Evolutionary conservation across 2,113 vertebrate genomes (phyloP).

Genomic region (Leiothrix lutea): DNA sequence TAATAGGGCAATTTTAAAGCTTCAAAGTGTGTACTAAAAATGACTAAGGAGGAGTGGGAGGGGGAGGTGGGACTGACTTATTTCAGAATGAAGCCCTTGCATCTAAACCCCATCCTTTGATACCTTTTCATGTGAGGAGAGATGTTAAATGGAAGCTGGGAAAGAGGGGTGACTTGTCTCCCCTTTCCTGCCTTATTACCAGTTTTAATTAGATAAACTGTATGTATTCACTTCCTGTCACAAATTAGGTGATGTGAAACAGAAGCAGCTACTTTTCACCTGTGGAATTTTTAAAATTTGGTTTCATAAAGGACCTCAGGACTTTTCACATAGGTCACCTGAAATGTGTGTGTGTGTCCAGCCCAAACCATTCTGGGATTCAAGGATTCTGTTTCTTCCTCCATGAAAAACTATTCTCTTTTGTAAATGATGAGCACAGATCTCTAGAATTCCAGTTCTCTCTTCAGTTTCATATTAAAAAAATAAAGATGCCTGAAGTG

Average conservation of each 20-base stretch:
- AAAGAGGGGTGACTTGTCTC: background rate
- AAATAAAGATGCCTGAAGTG: background rate
- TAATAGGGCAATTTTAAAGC: slow-evolving; percentile 25
- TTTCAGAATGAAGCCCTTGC: slow-evolving; percentile 27
- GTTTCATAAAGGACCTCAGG: background rate
- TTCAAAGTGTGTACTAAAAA: slow-evolving; percentile 34
- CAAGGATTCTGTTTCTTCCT: background rate
- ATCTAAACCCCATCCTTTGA: background rate
- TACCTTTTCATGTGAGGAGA: background rate
- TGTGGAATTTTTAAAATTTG: background rate
- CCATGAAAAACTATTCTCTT: background rate
- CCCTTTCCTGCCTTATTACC: background rate
- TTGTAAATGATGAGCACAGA: background rate
- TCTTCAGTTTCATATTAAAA: background rate
- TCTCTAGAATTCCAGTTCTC: background rate
- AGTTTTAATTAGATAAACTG: background rate
- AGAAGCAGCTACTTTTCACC: background rate
- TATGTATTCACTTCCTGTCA: background rate
- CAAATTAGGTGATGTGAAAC: background rate
- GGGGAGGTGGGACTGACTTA: background rate
- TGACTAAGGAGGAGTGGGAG: slow-evolving; percentile 25
- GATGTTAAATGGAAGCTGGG: background rate
- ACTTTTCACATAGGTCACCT: background rate
- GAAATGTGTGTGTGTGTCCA: background rate
- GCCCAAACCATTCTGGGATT: background rate